phyloP scores from a whole-genome alignment of 2,888 invertebrate genomes.

The Orthosia gracilis region DNA sequence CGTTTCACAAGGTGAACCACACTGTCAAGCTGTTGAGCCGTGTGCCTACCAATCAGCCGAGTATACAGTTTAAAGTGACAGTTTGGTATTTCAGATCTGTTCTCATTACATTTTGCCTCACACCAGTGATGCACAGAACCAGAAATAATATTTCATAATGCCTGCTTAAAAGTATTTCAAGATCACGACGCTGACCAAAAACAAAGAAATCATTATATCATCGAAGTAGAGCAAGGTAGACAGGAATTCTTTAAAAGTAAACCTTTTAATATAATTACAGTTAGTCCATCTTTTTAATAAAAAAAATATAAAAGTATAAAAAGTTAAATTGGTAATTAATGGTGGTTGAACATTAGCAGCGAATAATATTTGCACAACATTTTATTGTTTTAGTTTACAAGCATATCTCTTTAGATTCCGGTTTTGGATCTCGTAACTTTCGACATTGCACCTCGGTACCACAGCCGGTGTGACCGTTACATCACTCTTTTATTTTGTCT shows the following conservation, averaged over 20 bases:
- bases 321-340: background rate
- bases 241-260: background rate
- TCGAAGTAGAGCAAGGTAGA: slow-evolving; percentile 12
- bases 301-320: background rate
- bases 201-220: slow-evolving; percentile 16
- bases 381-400: slow-evolving; percentile 8
- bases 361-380: slow-evolving; percentile 7
- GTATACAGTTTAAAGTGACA: slow-evolving; percentile 27
- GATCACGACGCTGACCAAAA: slow-evolving; percentile 9
- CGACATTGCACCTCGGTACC: slow-evolving; percentile 35
- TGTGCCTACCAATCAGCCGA: background rate
- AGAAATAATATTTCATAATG: slow-evolving; percentile 10
- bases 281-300: no score
- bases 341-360: slow-evolving; percentile 21
- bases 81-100: slow-evolving; percentile 18
- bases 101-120: slow-evolving; percentile 23
- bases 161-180: slow-evolving; percentile 2
- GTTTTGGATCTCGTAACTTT: slow-evolving; percentile 51
- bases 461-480: slow-evolving; percentile 34
- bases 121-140: slow-evolving; percentile 2
- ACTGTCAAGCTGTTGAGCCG: slow-evolving; percentile 12
- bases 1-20: slow-evolving; percentile 45
- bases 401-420: slow-evolving; percentile 37
- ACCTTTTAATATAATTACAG: background rate
- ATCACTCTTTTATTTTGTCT: slow-evolving; percentile 33